Conservation (phyloP, 1,140 invertebrate species). For the Pachyrhynchus sulphureomaculatus region DNA sequence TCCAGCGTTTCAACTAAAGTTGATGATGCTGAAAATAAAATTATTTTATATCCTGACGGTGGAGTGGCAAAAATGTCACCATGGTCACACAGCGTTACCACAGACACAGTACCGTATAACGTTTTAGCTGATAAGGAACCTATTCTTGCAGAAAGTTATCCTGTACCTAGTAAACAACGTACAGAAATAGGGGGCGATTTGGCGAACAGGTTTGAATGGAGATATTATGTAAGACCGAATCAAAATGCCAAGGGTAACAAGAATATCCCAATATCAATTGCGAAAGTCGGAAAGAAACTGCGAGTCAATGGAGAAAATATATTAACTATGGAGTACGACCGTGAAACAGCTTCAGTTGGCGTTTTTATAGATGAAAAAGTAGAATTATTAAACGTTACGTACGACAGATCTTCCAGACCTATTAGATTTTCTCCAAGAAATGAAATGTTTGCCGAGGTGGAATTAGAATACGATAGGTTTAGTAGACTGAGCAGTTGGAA, state of each 20-base stretch:
- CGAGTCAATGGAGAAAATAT: slow-evolving; percentile 90
- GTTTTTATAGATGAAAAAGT: slow-evolving; percentile 87
- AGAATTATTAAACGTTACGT: slow-evolving; percentile 87
- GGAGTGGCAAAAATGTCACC: slow-evolving; percentile 76
- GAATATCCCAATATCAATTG: slow-evolving; percentile 64
- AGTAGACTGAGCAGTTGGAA: slow-evolving; percentile 88
- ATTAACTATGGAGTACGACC: slow-evolving; percentile 88
- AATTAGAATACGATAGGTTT: slow-evolving; percentile 90
- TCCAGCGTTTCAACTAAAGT: slow-evolving; percentile 75
- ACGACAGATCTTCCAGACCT: slow-evolving; percentile 87
- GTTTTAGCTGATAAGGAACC: slow-evolving; percentile 81
- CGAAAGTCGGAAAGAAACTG: slow-evolving; percentile 80
- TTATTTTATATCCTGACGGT: slow-evolving; percentile 77
- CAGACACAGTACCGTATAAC: slow-evolving; percentile 82
- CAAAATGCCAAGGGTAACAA: slow-evolving; percentile 60
- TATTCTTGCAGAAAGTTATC: slow-evolving; percentile 83
- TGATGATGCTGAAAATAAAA: slow-evolving; percentile 78
- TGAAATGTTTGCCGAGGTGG: slow-evolving; percentile 82
- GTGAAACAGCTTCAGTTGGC: slow-evolving; percentile 84
- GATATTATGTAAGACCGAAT: slow-evolving; percentile 78
- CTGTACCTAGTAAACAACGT: slow-evolving; percentile 85
- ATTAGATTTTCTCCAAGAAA: slow-evolving; percentile 86
- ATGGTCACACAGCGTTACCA: slow-evolving; percentile 81
- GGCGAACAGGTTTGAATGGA: slow-evolving; percentile 92
- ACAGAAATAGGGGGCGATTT: slow-evolving; percentile 86